Base-by-base conservation (phyloP, 2,113 vertebrate species). In the Buteo buteo region DNA sequence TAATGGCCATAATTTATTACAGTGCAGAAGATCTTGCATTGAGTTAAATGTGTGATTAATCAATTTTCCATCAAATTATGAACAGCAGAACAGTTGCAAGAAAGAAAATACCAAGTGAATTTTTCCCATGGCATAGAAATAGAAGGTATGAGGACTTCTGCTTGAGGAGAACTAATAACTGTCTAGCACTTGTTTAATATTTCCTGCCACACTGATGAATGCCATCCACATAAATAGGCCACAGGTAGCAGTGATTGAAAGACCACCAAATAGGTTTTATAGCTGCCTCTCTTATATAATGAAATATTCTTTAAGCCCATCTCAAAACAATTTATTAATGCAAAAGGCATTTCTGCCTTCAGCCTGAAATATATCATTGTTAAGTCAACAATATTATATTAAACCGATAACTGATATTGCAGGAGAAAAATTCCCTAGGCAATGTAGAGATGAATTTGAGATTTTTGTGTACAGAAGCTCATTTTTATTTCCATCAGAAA, bases 1-100 rank as follows among this genome's bases (percentile, higher is more conserved):
- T 99, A 99, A 99, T 99, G 99, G 99, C 99, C 98, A 99, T 99
- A 99, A 99, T 99, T 99, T 99, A 99, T 99, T 99, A 99, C 98
- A 96, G 98, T 99, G 98, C 98, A 98, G 98, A 99, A 98, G 98
- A 99, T 98, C 99, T 99, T 98, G 98, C 99, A 99, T 99, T 98
- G 98, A 98, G 98, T 99, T 99, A 99, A 99, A 99, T 98, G 99
- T 99, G 99, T 99, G 98, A 99, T 99, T 99, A 99, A 99, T 99
- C 99, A 99, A 99, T 99, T 99, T 99, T 99, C 98, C 98, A 98
- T 99, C 99, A 99, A 99, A 99, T 99, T 99, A 99, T 99, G 98
- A 99, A 98, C 98, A 98, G 98, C 96, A 96, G 97, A 98, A 97
- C 96, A 98, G 99, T 98, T 98, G 98, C 98, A 98, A 98, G 97